Conservation (phyloP, 2,797 vertebrate genomes). For the Xenentodon cancila region DNA sequence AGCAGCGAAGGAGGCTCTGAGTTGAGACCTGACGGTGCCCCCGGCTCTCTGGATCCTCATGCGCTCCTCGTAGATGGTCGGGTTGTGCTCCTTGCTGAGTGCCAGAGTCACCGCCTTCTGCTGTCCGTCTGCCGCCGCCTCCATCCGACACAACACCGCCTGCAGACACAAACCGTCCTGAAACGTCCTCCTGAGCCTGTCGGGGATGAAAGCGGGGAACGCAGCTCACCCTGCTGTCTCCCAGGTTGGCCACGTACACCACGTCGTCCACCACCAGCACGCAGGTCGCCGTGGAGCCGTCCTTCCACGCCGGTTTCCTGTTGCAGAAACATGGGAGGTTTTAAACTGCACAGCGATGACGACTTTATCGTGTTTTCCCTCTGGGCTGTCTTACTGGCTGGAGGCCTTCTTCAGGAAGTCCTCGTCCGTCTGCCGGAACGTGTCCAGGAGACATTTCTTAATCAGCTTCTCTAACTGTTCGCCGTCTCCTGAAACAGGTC, state of each 20-base stretch:
- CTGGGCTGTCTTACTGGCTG: constrained; percentile 88
- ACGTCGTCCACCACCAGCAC: constrained; percentile 89
- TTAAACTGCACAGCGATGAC: no score
- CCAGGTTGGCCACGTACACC: constrained; percentile 94
- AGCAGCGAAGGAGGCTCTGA: no score
- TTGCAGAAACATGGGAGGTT: constrained; percentile 10
- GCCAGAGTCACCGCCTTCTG: constrained; percentile 84
- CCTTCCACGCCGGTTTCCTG: constrained; percentile 98
- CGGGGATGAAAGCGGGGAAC: neutral
- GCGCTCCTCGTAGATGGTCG: constrained; percentile 94
- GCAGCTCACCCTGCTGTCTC: constrained; percentile 91
- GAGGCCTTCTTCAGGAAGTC: constrained; percentile 96
- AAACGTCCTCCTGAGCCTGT: no score
- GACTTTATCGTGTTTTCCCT: no score
- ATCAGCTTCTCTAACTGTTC: constrained; percentile 91
- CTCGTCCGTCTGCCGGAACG: constrained; percentile 94
- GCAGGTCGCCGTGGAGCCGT: constrained; percentile 96
- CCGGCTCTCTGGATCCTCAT: constrained; percentile 98
- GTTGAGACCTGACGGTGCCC: constrained; percentile 88
- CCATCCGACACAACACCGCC: constrained; percentile 91
- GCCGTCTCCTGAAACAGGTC: constrained; percentile 81
- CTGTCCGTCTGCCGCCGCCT: constrained; percentile 62
- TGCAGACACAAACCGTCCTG: constrained; percentile 47
- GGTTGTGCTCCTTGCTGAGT: constrained; percentile 95
- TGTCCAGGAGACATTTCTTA: constrained; percentile 92